Evolutionary conservation across 2,797 vertebrate genomes (phyloP), one percentile per base, ranked within the genome.

Genomic region (Eleutherodactylus coqui): DNA sequence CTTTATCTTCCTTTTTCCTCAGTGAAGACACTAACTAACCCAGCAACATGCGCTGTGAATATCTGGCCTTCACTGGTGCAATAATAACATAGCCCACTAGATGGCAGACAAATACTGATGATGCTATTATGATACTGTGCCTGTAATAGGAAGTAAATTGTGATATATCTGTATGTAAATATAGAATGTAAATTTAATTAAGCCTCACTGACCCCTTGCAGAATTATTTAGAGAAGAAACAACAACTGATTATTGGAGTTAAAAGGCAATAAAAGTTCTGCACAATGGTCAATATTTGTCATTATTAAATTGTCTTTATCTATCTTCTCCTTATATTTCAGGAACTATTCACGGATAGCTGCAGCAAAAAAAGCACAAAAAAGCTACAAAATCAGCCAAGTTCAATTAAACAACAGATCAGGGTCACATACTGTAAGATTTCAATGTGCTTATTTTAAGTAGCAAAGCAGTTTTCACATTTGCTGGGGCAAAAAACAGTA

Each of bases 51-150:
- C 13, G 21, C 10, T 34, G 4, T 60, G 5, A 36, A 58, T 14
- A 1, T 41, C 24, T 32, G 13, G 2, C 21, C 16, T 76, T 32
- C 75, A 83, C 62, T 62, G 87, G 83, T 70, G 64, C 77, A 88
- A 60, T 85, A 32, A 9, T 4, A 43, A 14, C 1, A 13, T 89
- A 75, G 86, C 91, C 94, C 95, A 94, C 94, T 94, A 95, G 95
- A 91, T 95, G 95, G 95, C 95, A 95, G 92, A 84, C 91, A 92
- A 91, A 90, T 89, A 93, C 89, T 93, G 90, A 83, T 67, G 92
- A 92, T 86, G 21, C 38, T 86, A 19, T 78, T 79, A 27, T 11
- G 47, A 17, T 29, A 67, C 11, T 75, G 69, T 8, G 7, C 10
- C 19, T 1, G 17, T 76, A 51, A 55, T 73, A 67, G 9, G 51